Percentiles rank a stretch among this genome's conserved stretches.
Evolutionary conservation across 1,140 invertebrate species (phyloP).

Genomic region (Drosophila saltans): DNA sequence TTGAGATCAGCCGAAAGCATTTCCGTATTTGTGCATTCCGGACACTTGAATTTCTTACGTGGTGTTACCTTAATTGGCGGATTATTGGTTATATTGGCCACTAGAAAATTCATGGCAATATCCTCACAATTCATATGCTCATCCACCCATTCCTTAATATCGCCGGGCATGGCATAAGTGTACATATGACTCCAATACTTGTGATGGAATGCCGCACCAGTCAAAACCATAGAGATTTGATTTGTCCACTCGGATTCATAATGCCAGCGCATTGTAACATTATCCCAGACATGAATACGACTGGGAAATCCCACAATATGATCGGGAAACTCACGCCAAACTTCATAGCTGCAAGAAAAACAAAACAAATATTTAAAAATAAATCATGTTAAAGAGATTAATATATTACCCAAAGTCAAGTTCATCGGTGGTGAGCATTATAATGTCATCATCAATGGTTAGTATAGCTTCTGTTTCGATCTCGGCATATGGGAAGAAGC

Average conservation of each 20-base stretch:
- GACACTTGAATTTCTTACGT: constrained; percentile 99
- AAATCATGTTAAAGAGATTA: no score
- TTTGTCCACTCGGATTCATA: constrained; percentile 98
- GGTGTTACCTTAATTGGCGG: constrained; percentile 98
- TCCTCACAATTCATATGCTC: constrained; percentile 97
- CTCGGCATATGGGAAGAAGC: constrained; percentile 96
- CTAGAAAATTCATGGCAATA: constrained; percentile 97
- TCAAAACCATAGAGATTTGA: constrained; percentile 96
- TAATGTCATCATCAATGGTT: constrained; percentile 96
- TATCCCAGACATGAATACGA: constrained; percentile 95
- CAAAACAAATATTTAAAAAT: background rate
- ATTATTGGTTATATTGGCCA: constrained; percentile 95
- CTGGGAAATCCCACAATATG: constrained; percentile 96
- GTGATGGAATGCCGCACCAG: constrained; percentile 96
- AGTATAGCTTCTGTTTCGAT: constrained; percentile 96
- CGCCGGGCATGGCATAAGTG: constrained; percentile 91
- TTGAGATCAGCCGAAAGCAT: constrained; percentile 96
- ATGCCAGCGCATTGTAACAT: constrained; percentile 91
- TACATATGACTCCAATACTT: constrained; percentile 97
- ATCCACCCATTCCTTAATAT: constrained; percentile 93
- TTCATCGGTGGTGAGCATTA: constrained; percentile 96
- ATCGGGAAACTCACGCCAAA: constrained; percentile 97
- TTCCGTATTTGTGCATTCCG: constrained; percentile 96
- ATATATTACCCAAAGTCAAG: constrained; percentile 91
- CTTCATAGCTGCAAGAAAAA: constrained; percentile 86